Conservation (phyloP, 2,797 vertebrate genomes). For the Euthynnus affinis region DNA sequence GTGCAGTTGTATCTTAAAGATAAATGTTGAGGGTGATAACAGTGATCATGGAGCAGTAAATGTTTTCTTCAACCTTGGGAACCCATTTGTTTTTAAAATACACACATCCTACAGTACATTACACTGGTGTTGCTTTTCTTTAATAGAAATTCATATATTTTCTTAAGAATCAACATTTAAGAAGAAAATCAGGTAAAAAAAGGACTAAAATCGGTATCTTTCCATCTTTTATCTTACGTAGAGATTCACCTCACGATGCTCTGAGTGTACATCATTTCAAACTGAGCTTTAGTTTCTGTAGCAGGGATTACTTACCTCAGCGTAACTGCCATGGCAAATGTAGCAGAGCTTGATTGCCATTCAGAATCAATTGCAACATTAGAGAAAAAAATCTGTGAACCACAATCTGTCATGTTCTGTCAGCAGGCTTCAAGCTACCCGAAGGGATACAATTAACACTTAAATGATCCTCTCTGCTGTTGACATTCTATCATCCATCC, state of each 20-base stretch:
- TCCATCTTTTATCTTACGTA: slow-evolving; percentile 10
- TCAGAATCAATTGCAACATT: slow-evolving; percentile 43
- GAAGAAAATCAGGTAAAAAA: neutral
- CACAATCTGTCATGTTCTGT: slow-evolving; percentile 21
- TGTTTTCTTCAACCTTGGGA: slow-evolving; percentile 3
- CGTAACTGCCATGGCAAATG: slow-evolving; percentile 1
- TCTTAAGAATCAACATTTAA: neutral
- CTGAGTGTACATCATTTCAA: slow-evolving; percentile 15
- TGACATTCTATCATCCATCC: slow-evolving; percentile 5
- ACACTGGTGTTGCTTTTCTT: neutral
- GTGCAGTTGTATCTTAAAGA: slow-evolving; percentile 6
- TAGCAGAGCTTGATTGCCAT: slow-evolving; percentile 24
- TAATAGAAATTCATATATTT: neutral
- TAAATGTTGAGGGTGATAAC: neutral
- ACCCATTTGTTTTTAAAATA: slow-evolving; percentile 1
- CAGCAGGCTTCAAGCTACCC: slow-evolving; percentile 19
- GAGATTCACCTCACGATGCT: slow-evolving; percentile 14
- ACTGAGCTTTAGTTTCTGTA: slow-evolving; percentile 1
- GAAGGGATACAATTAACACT: neutral
- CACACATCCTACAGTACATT: neutral
- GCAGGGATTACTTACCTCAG: slow-evolving; percentile 5
- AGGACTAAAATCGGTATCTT: neutral
- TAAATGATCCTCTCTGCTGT: slow-evolving; percentile 21
- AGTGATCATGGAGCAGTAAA: neutral
- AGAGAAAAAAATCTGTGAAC: slow-evolving; percentile 17